phyloP scores from a whole-genome alignment of 2,797 vertebrate genomes.

The Molossus molossus region DNA sequence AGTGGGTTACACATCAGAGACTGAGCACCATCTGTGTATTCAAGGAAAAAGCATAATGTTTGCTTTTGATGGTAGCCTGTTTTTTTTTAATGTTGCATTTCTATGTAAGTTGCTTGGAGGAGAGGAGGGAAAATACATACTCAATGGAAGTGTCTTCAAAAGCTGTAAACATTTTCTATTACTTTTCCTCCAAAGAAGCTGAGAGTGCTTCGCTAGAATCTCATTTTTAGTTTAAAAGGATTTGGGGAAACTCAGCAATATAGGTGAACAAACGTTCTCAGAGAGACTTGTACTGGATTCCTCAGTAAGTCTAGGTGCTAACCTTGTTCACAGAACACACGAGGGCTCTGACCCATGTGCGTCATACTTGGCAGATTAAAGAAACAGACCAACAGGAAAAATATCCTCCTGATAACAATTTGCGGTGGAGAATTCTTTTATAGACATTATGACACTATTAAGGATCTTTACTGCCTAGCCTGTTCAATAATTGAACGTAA shows the following conservation, averaged over 20 bases:
- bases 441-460: neutral
- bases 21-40: constrained; percentile 26
- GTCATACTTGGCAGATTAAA: neutral
- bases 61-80: constrained; percentile 23
- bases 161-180: constrained; percentile 45
- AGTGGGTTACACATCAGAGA: constrained; percentile 54
- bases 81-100: constrained; percentile 17
- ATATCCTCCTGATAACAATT: neutral
- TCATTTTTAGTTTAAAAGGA: constrained; percentile 52
- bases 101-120: neutral
- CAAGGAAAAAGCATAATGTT: constrained; percentile 52
- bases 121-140: neutral
- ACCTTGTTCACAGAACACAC: neutral
- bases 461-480: neutral
- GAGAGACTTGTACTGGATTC: neutral
- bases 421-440: neutral
- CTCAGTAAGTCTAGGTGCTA: neutral
- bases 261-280: neutral
- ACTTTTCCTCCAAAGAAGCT: constrained; percentile 35
- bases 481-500: constrained; percentile 41
- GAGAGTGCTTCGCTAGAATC: neutral
- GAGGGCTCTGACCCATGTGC: neutral
- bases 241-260: constrained; percentile 1
- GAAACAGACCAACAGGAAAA: neutral
- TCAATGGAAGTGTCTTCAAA: constrained; percentile 28